A percentile compares a stretch with the other conserved stretches of the same genome.
Evolutionary conservation across 2,797 vertebrate genomes (phyloP).

Genomic region (Pseudotriccus pelzelni): DNA sequence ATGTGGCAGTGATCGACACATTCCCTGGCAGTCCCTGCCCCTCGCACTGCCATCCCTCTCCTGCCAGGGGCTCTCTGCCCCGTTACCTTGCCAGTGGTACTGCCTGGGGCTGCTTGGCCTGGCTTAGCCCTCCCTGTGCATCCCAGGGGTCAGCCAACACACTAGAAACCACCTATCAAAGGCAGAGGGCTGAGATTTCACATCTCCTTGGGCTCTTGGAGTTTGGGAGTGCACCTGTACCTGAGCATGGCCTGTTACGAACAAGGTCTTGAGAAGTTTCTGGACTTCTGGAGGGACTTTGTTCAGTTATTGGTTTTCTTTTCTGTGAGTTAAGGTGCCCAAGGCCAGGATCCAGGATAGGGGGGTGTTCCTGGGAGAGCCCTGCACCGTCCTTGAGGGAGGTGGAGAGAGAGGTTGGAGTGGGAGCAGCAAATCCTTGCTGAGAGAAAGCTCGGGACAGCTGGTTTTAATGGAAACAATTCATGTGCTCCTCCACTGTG

Average conservation of each 20-base stretch:
- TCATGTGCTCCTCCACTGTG: not conserved
- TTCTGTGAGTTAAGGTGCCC: not conserved
- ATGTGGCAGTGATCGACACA: fast-evolving
- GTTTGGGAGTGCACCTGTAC: fast-evolving
- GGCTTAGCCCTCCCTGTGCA: not conserved
- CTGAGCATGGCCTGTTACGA: not conserved
- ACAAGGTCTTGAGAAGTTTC: not conserved
- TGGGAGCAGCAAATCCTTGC: not conserved
- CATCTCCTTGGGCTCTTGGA: no score
- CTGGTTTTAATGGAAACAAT: not conserved
- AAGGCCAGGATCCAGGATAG: not conserved
- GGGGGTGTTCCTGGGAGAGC: not conserved
- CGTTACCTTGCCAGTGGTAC: fast-evolving
- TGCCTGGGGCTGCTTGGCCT: no score
- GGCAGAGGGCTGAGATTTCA: not conserved
- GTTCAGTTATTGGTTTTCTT: not conserved
- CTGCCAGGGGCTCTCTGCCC: not conserved
- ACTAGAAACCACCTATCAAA: fast-evolving
- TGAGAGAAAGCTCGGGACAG: not conserved
- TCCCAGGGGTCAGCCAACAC: not conserved
- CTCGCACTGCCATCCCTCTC: fast-evolving
- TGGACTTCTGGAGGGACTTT: not conserved
- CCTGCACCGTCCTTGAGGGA: not conserved
- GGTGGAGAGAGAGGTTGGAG: not conserved
- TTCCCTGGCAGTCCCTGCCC: not conserved